These are phyloP conservation scores for Casuarius casuarius DNA, from an alignment of 2,113 vertebrate genomes.

Conservation along the genomic window DNA sequence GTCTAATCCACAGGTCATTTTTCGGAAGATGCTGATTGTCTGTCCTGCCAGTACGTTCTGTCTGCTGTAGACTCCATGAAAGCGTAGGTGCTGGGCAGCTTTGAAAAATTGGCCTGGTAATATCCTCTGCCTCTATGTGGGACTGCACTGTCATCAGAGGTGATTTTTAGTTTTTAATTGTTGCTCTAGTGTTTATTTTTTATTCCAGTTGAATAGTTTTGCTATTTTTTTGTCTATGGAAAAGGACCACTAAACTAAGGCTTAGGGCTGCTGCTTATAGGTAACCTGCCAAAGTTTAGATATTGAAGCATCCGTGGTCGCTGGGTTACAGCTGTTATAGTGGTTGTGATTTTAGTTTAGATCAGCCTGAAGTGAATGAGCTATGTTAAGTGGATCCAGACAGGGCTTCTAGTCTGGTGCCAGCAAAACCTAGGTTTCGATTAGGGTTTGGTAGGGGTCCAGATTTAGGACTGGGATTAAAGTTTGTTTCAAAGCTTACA, in stretches of 20 bases:
- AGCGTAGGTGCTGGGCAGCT: neutral
- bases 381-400: rapidly evolving
- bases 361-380: neutral
- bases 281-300: neutral
- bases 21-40: neutral
- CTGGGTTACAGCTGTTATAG: neutral
- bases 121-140: neutral
- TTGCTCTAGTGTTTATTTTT: neutral
- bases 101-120: neutral
- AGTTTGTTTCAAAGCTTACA: neutral
- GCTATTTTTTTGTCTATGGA: neutral
- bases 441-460: neutral
- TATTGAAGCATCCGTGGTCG: rapidly evolving
- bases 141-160: neutral
- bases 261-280: neutral
- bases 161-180: neutral
- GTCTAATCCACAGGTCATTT: neutral
- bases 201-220: neutral
- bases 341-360: rapidly evolving
- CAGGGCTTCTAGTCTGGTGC: neutral
- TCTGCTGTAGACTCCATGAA: neutral
- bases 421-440: neutral
- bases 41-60: neutral
- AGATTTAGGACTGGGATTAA: neutral
- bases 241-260: neutral